Base-by-base conservation (phyloP, 2,797 vertebrate genomes). In the Muscicapa striata region DNA sequence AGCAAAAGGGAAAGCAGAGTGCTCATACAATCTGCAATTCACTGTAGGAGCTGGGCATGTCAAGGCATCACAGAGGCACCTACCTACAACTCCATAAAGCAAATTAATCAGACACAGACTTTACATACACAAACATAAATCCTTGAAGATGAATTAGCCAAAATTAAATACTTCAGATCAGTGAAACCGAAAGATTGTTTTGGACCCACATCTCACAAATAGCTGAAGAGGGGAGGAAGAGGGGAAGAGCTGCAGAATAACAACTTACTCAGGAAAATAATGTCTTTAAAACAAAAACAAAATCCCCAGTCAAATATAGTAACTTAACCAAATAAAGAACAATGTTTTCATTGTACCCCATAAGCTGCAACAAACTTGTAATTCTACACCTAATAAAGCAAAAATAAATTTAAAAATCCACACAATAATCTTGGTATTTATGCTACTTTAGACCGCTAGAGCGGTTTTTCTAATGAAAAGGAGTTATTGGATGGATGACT, bases 321-420 rank as follows among this genome's bases (percentile, higher is more conserved):
- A 43, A 27, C 3, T 72, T n/a, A 64, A 52, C 3, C 34, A 75
- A 81, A 77, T 36, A 74, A 69, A 64, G 11, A n/a, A 61, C 10
- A 51, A 41, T 9, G 4, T n/a, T 78, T 64, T 15, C 22, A 24
- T 29, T 46, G 14, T 51, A 22, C 5, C 63, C 10, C 15, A 14
- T 34, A 57, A 77, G 6, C 2, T 72, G 16, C 12, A 86, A 84
- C 1, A 1, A 76, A 67, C 32, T 41, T 58, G 45, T 4, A 84
- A 48, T 34, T 69, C 52, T 45, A 43, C 2, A 85, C 2, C 40
- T 52, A 52, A 49, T 18, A 38, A 57, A 52, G 4, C 1, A 27
- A 45, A 68, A 41, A 19, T 3, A 0, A 15, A 38, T 15, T 40
- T 14, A 10, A 19, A 30, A 16, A 6, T 0, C 2, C 11, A 10